Evolutionary conservation across 2,113 vertebrate species (phyloP).

Genomic region (Corapipo altera): DNA sequence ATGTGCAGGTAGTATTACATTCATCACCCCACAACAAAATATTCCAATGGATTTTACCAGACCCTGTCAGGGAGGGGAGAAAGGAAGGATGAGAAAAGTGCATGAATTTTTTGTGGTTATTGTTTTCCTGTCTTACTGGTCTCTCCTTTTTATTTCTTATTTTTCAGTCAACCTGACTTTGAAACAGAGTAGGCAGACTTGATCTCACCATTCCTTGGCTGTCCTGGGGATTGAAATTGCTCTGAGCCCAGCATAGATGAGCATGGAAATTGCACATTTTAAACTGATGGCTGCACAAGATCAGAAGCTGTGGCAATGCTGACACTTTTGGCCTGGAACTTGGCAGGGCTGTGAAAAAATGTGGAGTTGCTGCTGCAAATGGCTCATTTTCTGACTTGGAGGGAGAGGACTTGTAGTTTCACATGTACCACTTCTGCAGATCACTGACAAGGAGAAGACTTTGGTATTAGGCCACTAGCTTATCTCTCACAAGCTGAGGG

Average conservation of each 20-base stretch:
- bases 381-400: constrained; percentile 49
- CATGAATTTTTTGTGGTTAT: neutral
- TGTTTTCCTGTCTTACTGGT: neutral
- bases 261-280: constrained; percentile 72
- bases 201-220: constrained; percentile 60
- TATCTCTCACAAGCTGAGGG: constrained; percentile 32
- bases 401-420: constrained; percentile 1
- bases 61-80: neutral
- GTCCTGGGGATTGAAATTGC: constrained; percentile 60
- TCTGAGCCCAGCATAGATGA: constrained; percentile 56
- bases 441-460: constrained; percentile 29
- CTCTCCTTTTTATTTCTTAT: neutral
- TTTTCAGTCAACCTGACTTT: constrained; percentile 38
- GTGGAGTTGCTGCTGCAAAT: constrained; percentile 22
- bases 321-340: constrained; percentile 57
- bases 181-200: constrained; percentile 59
- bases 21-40: neutral
- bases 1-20: neutral
- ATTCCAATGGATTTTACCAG: neutral
- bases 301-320: constrained; percentile 59
- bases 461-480: constrained; percentile 41
- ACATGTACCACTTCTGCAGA: constrained; percentile 27
- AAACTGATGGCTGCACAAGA: constrained; percentile 64
- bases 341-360: neutral
- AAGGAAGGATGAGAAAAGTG: neutral